Evolutionary conservation across 2,888 invertebrate species (phyloP).

Genomic region (Thecocarcelia acutangulata): DNA sequence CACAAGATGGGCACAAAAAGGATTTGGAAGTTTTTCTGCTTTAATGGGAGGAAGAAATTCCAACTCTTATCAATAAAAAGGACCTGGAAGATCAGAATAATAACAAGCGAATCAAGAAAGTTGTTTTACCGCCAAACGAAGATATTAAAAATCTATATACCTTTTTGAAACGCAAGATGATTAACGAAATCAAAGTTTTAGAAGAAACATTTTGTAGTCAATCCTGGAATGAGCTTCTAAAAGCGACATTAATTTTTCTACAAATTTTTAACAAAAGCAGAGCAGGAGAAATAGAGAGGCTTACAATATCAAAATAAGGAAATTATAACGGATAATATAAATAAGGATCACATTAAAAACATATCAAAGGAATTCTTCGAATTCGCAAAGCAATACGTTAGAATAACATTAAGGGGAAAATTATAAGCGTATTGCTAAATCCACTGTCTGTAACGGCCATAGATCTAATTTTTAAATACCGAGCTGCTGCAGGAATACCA

Average conservation of each 20-base stretch:
- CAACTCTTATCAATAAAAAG: neutral
- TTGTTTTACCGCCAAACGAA: too few relatives aligned
- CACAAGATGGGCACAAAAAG: too few relatives aligned
- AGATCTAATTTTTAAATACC: slow-evolving; percentile 29
- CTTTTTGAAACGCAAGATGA: slow-evolving; percentile 12
- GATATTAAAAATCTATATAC: slow-evolving; percentile 33
- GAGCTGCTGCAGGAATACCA: slow-evolving; percentile 25
- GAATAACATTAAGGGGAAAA: slow-evolving; percentile 27
- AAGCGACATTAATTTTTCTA: slow-evolving; percentile 27
- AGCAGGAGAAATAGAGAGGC: slow-evolving; percentile 35
- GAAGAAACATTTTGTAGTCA: neutral
- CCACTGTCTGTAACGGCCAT: slow-evolving; percentile 22
- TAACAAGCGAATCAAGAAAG: too few relatives aligned
- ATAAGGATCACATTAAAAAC: slow-evolving; percentile 4
- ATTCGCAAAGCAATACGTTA: slow-evolving; percentile 33
- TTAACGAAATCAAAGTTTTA: slow-evolving; percentile 2
- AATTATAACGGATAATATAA: slow-evolving; percentile 19
- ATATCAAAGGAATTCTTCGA: slow-evolving; percentile 4
- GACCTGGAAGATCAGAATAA: too few relatives aligned
- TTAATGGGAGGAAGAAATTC: slow-evolving; percentile 7
- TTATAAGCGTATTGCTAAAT: slow-evolving; percentile 17
- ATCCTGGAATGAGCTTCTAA: slow-evolving; percentile 10
- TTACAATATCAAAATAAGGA: slow-evolving; percentile 23
- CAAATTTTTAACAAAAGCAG: slow-evolving; percentile 37
- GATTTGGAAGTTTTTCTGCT: too few relatives aligned